Percentiles rank a stretch among this genome's conserved stretches.
Evolutionary conservation across 2,888 invertebrate species (phyloP).

Genomic region (Leucophenga maculata): DNA sequence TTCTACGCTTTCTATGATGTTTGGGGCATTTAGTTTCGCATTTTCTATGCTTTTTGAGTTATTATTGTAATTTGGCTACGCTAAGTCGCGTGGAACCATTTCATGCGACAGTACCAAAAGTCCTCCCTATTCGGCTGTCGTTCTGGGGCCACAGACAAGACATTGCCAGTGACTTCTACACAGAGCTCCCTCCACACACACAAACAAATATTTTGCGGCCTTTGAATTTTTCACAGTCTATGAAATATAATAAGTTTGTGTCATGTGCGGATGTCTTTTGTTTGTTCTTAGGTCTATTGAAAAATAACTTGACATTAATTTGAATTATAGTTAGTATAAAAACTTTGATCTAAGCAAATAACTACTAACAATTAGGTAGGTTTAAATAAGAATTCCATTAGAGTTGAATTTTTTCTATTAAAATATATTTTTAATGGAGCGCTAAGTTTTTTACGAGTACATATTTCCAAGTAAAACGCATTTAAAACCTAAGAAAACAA

Average conservation of each 20-base stretch:
- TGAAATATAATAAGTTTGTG: constrained; percentile 67
- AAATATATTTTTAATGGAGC: background rate
- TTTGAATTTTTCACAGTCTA: constrained; percentile 67
- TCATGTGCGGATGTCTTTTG: constrained; percentile 51
- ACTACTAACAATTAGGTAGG: background rate
- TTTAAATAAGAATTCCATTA: background rate
- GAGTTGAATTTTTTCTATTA: too few relatives aligned
- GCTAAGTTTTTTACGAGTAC: background rate
- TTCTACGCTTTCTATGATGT: constrained; percentile 33
- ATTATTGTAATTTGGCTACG: constrained; percentile 61
- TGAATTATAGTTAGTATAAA: background rate
- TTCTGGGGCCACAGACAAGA: background rate
- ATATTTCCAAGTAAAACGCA: background rate
- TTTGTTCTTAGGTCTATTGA: background rate
- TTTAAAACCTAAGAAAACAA: background rate
- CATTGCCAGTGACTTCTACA: constrained; percentile 10
- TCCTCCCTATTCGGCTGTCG: background rate
- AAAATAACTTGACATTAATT: constrained; percentile 6
- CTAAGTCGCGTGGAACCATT: constrained; percentile 55
- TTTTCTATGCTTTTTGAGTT: constrained; percentile 66
- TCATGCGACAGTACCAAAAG: constrained; percentile 34
- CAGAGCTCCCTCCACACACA: background rate
- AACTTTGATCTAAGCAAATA: too few relatives aligned
- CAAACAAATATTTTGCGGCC: constrained; percentile 41
- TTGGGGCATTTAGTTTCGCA: constrained; percentile 51